phyloP scores from a whole-genome alignment of 2,113 vertebrate species.

The Erinaceus europaeus region DNA sequence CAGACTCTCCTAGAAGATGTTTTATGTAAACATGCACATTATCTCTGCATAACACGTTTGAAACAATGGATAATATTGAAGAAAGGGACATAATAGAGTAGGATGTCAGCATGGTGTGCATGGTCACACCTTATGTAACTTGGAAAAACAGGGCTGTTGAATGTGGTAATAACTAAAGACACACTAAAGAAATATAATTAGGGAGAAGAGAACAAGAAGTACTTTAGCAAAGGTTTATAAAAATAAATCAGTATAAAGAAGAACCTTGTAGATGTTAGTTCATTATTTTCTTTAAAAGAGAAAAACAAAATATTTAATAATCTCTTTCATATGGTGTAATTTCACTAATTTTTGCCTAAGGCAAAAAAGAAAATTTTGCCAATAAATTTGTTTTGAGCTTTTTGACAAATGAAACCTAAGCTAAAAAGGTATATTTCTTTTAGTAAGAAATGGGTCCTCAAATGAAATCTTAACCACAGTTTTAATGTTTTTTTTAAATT shows the following conservation, averaged over 20 bases:
- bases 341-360: conserved; percentile 60
- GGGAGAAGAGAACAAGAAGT: conserved; percentile 32
- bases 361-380: conserved; percentile 60
- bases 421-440: conserved; percentile 67
- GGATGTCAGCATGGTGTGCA: not conserved
- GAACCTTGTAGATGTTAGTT: conserved; percentile 58
- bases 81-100: not conserved
- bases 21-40: not conserved
- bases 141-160: not conserved
- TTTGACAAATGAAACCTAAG: conserved; percentile 61
- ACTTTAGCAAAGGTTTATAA: conserved; percentile 41
- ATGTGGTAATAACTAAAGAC: conserved; percentile 22
- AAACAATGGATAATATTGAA: not conserved
- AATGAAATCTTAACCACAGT: conserved; percentile 53
- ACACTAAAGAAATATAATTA: conserved; percentile 37
- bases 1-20: not conserved
- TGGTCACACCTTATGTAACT: not conserved
- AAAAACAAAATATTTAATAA: conserved; percentile 74
- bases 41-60: conserved; percentile 9
- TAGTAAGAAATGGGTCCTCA: conserved; percentile 43
- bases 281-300: conserved; percentile 50
- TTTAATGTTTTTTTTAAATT: conserved; percentile 56
- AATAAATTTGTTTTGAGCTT: conserved; percentile 65
- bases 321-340: conserved; percentile 70
- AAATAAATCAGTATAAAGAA: conserved; percentile 68